Conservation (phyloP, 2,113 vertebrate species). For the Noctilio leporinus region DNA sequence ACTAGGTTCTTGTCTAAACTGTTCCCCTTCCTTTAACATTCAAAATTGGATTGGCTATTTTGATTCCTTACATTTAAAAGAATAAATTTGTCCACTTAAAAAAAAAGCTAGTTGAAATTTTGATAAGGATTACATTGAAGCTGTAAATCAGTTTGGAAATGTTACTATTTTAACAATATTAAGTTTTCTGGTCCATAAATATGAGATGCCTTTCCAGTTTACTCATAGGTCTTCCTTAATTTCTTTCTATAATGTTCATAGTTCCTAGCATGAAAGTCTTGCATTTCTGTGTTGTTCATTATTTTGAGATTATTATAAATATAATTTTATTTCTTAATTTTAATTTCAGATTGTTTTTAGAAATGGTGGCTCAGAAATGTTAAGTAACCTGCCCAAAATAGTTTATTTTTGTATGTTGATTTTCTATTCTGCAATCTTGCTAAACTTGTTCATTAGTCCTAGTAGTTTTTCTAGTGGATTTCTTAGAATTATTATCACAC, state of each 20-base stretch:
- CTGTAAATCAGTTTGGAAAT: not conserved
- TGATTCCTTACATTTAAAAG: not conserved
- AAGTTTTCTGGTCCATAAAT: not conserved
- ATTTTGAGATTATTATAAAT: not conserved
- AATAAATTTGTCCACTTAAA: not conserved
- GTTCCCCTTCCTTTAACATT: too few species aligned
- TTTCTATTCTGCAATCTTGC: not conserved
- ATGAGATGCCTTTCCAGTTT: not conserved
- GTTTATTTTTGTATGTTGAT: not conserved
- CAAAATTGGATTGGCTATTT: not conserved
- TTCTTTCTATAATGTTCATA: not conserved
- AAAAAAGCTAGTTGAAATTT: not conserved
- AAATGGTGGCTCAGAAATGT: not conserved
- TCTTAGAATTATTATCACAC: not conserved
- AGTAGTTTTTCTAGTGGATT: not conserved
- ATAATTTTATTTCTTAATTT: not conserved
- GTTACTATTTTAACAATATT: not conserved
- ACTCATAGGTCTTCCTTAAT: not conserved
- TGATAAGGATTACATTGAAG: not conserved
- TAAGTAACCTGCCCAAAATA: not conserved
- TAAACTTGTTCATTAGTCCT: not conserved
- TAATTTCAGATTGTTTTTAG: not conserved
- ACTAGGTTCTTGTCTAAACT: too few species aligned
- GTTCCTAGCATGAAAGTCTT: not conserved
- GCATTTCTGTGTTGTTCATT: not conserved